Base-by-base conservation (phyloP, 2,797 vertebrate genomes). In the Falco berigora region DNA sequence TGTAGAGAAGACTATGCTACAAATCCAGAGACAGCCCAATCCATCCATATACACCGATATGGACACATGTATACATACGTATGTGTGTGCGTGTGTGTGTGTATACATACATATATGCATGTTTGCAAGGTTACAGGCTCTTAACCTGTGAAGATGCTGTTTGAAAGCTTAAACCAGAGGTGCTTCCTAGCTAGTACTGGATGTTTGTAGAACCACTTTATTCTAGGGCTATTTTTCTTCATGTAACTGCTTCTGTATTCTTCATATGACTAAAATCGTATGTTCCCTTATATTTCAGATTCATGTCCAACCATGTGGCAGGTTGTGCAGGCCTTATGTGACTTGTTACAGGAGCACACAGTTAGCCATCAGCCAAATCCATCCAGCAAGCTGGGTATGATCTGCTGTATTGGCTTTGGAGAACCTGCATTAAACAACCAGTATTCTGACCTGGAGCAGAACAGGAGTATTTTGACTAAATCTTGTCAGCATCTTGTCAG, bases 81-180 rank as follows among this genome's bases (percentile, higher is more conserved):
- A 19, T 25, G 6, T 56, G 5, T 2, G 2, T 50, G 3, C 6
- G 0, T 30, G 2, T 50, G 2, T 27, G 4, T 5, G 5, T 38
- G 7, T 28, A 38, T 34, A 12, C 13, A 10, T 25, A 14, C 22
- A 27, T 46, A 36, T 32, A 10, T 10, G 8, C 10, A 44, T 44
- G 78, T 62, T 42, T 84, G 30, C 24, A 38, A 21, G 11, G 18
- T 81, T 69, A 42, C 0, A 2, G 10, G 27, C 53, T 81, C 25
- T 76, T 14, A 85, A 10, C 25, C 19, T 46, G 19, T 1, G 1
- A 62, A 88, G 15, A 20, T 27, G 32, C 16, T 38, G 2, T 44
- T 40, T 28, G 55, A 77, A 94, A 67, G 18, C n/a, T 77, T 55
- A 44, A 32, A 74, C 23, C 23, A 68, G 34, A 69, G 22, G 5